Evolutionary conservation across 2,888 invertebrate genomes (phyloP), one percentile per base, ranked within the genome.

Genomic region (Bombylius discolor): DNA sequence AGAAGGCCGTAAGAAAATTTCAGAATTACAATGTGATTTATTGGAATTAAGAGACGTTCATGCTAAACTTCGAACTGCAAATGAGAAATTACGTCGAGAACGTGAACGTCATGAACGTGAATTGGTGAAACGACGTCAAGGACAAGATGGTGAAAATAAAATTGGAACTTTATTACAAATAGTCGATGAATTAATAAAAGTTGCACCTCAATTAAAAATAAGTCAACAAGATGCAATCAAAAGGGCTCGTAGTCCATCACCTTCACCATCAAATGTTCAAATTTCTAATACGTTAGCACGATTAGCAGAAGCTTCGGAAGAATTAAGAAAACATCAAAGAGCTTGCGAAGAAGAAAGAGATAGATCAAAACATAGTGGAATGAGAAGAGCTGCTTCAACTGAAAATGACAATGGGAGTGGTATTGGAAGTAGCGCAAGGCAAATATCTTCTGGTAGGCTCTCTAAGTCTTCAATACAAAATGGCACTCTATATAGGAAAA

Each of bases 21-120:
- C 81, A 6, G 85, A 93, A 76, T 70, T 93, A 50, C 93, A 93
- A 70, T 89, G 89, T 68, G 93, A 94, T 75, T 75, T 94, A 49
- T 72, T 93, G 53, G 94, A 94, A 72, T 72, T 94, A 53, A 80
- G 93, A 34, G 94, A 94, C 71, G 92, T 92, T 31, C 93, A 94
- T 71, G 92, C 93, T 4, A 93, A 93, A 71, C 72, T 94, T 61
- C 79, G 93, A 56, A 92, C 92, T 5, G 89, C 92, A 36, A 93
- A 92, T 70, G 94, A 94, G 68, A 91, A 93, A 67, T 76, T 94
- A 61, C 80, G 92, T 52, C 79, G 91, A 45, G 94, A 94, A 72
- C 87, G 90, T 60, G 92, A 93, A 67, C 79, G 89, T 1, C 83
- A 87, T 67, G 92, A 92, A 65, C 82, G 84, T 62, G 92, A 91